Evolutionary conservation across 2,888 invertebrate genomes (phyloP).

Genomic region (Nasonovia ribisnigri): DNA sequence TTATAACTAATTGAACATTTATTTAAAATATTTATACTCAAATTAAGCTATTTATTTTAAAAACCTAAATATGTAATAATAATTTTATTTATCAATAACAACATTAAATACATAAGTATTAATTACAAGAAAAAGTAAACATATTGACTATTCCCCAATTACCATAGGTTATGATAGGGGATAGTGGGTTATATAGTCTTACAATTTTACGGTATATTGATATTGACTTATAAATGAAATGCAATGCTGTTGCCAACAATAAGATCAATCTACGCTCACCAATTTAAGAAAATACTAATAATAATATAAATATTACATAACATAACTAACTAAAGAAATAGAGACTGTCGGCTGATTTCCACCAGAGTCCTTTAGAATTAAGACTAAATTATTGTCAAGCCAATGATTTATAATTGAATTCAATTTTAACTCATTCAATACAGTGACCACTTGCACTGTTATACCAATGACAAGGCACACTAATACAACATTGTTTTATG

Average conservation of each 20-base stretch:
- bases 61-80: too few relatives aligned
- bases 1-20: neutral
- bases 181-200: neutral
- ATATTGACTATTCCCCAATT: too few relatives aligned
- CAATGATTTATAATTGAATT: neutral
- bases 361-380: too few relatives aligned
- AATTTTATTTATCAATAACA: too few relatives aligned
- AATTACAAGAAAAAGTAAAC: too few relatives aligned
- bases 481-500: neutral
- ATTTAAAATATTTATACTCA: neutral
- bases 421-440: neutral
- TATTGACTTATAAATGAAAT: neutral
- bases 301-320: neutral
- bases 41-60: neutral
- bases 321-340: neutral
- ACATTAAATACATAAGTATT: too few relatives aligned
- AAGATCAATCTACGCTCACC: neutral
- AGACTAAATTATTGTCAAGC: too few relatives aligned
- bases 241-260: neutral
- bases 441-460: too few relatives aligned
- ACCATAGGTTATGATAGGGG: too few relatives aligned
- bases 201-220: neutral
- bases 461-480: too few relatives aligned
- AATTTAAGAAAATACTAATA: neutral
- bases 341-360: too few relatives aligned